Conservation (phyloP, 2,888 invertebrate species). For the Drosophila melanosoma region DNA sequence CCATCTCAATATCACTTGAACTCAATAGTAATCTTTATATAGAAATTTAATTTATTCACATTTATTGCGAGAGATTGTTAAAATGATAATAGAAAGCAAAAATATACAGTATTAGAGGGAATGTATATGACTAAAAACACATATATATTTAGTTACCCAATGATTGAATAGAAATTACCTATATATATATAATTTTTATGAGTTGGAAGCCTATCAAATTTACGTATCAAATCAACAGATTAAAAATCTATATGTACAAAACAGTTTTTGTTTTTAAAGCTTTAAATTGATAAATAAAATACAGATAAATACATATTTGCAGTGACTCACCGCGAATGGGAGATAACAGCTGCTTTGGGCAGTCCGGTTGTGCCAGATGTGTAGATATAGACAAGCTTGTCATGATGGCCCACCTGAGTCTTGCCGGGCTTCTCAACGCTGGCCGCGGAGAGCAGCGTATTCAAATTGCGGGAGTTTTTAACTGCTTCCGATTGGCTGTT, state of each 20-base stretch:
- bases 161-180: not conserved
- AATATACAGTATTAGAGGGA: not conserved
- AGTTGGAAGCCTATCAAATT: not conserved
- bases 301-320: not conserved
- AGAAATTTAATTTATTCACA: not conserved
- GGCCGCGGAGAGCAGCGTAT: constrained; percentile 77
- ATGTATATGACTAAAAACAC: not conserved
- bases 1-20: not conserved
- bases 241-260: not conserved
- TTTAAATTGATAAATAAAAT: not conserved
- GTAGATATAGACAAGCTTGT: constrained; percentile 96
- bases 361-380: constrained; percentile 99
- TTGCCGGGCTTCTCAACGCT: constrained; percentile 76
- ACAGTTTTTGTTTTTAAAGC: not conserved
- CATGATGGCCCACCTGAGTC: constrained; percentile 87
- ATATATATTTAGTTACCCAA: not conserved
- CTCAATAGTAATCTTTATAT: not conserved
- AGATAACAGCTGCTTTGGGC: constrained; percentile 98
- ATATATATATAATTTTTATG: not conserved
- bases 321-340: constrained; percentile 90
- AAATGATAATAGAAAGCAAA: not conserved
- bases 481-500: constrained; percentile 58
- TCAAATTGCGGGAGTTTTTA: constrained; percentile 82
- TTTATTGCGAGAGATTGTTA: not conserved
- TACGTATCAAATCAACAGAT: too few relatives aligned